Base-by-base conservation (phyloP, 2,888 invertebrate genomes). In the Catocala sponsa region DNA sequence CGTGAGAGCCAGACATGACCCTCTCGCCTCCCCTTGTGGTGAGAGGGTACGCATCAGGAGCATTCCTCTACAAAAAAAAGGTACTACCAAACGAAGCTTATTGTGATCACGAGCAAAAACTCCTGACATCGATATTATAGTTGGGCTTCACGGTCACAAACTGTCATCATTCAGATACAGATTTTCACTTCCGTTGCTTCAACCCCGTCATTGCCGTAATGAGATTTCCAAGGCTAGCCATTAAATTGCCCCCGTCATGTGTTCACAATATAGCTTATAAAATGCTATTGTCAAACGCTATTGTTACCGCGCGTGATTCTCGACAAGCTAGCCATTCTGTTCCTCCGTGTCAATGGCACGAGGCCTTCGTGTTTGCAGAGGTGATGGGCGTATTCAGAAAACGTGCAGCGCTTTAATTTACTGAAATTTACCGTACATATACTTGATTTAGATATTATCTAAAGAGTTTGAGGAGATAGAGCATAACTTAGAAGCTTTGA, bases 161-260 rank as follows among this genome's bases (percentile, higher is more conserved):
- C 47, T 67, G 52, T 60, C 63, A 65, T 58, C 62, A 64, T 65
- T 68, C 71, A 67, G 71, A 60, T 61, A 50, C 55, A 71, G 82
- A 80, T 85, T 84, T 82, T 80, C 80, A 88, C 83, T 89, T 91
- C 90, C 90, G 86, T 79, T 58, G 69, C 76, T 75, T 67, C 80
- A 79, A 79, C 85, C 85, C 88, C 72, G 85, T 86, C 87, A 87
- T 87, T 73, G 80, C 69, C 67, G 72, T 76, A 85, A 88, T 87
- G 78, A 80, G 63, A 63, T 63, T 63, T 70, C 65, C 82, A 85
- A 87, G 90, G 86, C 65, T 81, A 70, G 65, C 65, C 57, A 61
- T 47, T 65, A 76, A 82, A 84, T 85, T 83, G 75, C 79, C 74
- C 70, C 74, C 61, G 70, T 74, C 78, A 79, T 75, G 74, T 69